These are phyloP conservation scores for Acleris sparsana DNA, from an alignment of 2,888 invertebrate species.

Conservation along the genomic window DNA sequence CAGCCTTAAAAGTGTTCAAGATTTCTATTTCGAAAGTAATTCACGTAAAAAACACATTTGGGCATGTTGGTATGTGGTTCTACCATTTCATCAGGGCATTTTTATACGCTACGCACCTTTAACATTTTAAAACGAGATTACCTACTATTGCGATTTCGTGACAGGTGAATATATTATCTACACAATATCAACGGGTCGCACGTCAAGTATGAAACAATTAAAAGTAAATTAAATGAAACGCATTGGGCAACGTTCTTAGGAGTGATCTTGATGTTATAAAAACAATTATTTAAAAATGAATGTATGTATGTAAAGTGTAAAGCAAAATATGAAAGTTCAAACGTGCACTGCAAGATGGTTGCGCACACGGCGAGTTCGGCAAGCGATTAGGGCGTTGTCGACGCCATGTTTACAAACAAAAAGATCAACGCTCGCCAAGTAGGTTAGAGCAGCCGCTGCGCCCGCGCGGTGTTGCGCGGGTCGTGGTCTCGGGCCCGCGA, in stretches of 20 bases:
- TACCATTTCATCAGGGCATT: too few relatives aligned
- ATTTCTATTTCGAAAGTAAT: background rate
- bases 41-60: too few relatives aligned
- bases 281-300: background rate
- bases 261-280: background rate
- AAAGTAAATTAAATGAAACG: conserved; percentile 2
- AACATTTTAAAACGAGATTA: background rate
- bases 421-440: conserved; percentile 82
- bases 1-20: background rate
- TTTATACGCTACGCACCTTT: too few relatives aligned
- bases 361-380: conserved; percentile 33
- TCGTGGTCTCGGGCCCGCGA: conserved; percentile 62
- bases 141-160: background rate
- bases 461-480: conserved; percentile 72
- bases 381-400: conserved; percentile 48
- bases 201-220: background rate
- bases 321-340: conserved; percentile 10
- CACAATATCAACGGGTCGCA: background rate
- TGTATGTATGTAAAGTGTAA: background rate
- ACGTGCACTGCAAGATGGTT: conserved; percentile 15
- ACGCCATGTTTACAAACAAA: conserved; percentile 83
- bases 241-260: background rate
- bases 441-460: conserved; percentile 73
- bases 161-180: background rate
- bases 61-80: too few relatives aligned